Base-by-base conservation (phyloP, 2,797 vertebrate species). In the Helostoma temminkii region DNA sequence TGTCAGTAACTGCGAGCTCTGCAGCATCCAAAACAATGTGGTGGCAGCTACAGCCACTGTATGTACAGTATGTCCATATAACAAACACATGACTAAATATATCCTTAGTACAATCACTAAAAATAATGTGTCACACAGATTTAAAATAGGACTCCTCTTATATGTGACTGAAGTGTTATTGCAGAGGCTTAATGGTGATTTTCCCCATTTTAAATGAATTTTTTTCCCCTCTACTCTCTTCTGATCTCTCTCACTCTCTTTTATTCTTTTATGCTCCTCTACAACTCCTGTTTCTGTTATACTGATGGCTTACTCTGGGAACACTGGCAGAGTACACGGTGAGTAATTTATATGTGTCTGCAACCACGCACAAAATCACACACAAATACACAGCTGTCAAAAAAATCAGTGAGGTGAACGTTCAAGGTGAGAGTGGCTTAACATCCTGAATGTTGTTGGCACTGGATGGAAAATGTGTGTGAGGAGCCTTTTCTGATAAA, bases 271-370 rank as follows among this genome's bases (percentile, higher is more conserved):
- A 74, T 71, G 66, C 55, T 78, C 66, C 62, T 62, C 57, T 32
- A 11, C 19, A 30, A 25, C 41, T 54, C 56, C 41, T 55, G 21
- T 58, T 46, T 53, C 59, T 70, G 54, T 81, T 59, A 58, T 10
- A 36, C 65, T 48, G 61, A 67, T 72, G 79, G 25, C 47, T n/a
- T 66, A 68, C 65, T 71, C 64, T 67, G 80, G 79, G 37, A 59
- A 72, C 47, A 26, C 49, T 66, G 11, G 69, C 88, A 92, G 91
- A 92, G 76, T 92, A 92, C 86, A 92, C 91, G 47, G 91, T 92
- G 74, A 92, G 91, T 90, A 75, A 30, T 42, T 45, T 39, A 14
- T 46, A 50, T 30, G 12, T 41, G 37, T 64, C 66, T 49, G 36
- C 62, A 61, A 36, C 14, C 36, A 36, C 19, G 15, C 50, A 26